A percentile compares a stretch with the other conserved stretches of the same genome.
phyloP scores from a whole-genome alignment of 2,797 vertebrate species.

The Sebastes diaconus region DNA sequence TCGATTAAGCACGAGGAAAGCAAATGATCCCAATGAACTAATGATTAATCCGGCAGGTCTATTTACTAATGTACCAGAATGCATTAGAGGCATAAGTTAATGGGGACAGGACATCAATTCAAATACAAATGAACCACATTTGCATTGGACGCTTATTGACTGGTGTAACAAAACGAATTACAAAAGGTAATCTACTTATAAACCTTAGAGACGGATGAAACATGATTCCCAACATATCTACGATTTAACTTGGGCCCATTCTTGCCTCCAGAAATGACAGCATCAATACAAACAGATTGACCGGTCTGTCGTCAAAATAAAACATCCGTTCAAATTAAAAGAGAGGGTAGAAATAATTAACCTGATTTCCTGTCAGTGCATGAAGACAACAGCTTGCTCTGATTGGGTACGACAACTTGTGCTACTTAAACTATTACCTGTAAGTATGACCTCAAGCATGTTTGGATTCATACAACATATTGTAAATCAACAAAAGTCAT shows the following conservation, averaged over 20 bases:
- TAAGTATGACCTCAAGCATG: neutral
- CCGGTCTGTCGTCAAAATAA: constrained; percentile 59
- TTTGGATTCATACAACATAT: neutral
- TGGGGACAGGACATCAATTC: constrained; percentile 99
- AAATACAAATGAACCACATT: constrained; percentile 99
- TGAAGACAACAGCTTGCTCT: constrained; percentile 19
- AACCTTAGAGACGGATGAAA: constrained; percentile 88
- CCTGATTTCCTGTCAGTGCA: constrained; percentile 45
- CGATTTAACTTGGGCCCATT: constrained; percentile 64
- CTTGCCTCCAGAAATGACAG: constrained; percentile 79
- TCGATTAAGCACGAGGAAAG: constrained; percentile 88
- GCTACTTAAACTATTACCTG: neutral
- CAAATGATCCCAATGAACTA: constrained; percentile 98
- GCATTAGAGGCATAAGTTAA: constrained; percentile 99
- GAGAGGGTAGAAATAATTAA: constrained; percentile 50
- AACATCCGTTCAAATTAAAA: constrained; percentile 65
- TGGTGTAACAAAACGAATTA: constrained; percentile 94
- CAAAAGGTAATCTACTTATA: constrained; percentile 96
- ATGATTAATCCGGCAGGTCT: constrained; percentile 98
- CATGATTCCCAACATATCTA: constrained; percentile 83
- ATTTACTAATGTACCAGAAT: constrained; percentile 97
- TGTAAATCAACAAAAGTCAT: neutral
- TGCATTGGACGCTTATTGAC: constrained; percentile 96
- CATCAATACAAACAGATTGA: constrained; percentile 74
- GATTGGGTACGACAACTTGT: constrained; percentile 16